Evolutionary conservation across 35 echinoderm and acorn worm species (phyloP).

Genomic region (Patiria miniata): DNA sequence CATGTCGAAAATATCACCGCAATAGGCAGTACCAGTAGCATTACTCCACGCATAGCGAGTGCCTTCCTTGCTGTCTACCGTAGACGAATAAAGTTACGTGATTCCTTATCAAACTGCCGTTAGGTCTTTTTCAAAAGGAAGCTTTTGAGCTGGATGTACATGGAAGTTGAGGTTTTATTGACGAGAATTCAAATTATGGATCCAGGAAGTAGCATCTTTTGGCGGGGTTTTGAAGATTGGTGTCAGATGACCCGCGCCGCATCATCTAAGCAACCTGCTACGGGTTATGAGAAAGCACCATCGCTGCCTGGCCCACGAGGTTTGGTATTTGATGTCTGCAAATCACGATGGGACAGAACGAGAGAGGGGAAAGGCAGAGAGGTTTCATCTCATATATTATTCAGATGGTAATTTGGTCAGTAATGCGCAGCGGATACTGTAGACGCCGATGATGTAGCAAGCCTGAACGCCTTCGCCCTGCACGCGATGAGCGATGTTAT

Average conservation of each 20-base stretch:
- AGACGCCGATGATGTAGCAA: background rate
- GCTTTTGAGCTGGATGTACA: too few relatives aligned
- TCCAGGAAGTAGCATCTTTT: too few relatives aligned
- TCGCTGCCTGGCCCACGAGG: background rate
- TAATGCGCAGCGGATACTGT: slow-evolving; percentile 5
- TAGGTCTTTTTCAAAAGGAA: too few relatives aligned
- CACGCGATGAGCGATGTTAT: background rate
- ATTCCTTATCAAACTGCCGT: too few relatives aligned
- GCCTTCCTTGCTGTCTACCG: background rate
- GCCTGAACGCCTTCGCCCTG: background rate
- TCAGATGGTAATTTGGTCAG: slow-evolving; percentile 13
- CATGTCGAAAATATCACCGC: background rate
- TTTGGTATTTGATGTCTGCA: slow-evolving; percentile 23
- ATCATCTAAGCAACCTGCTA: background rate
- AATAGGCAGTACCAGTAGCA: background rate
- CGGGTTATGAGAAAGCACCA: background rate
- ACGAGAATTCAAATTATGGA: too few relatives aligned
- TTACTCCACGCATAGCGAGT: slow-evolving; percentile 5
- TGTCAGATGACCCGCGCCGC: background rate
- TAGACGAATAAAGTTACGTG: background rate
- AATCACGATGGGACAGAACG: slow-evolving; percentile 7
- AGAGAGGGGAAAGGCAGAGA: background rate
- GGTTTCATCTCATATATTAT: slow-evolving; percentile 1
- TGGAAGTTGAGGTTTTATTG: too few relatives aligned
- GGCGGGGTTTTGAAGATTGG: background rate